Base-by-base conservation (phyloP, 2,888 invertebrate species). In the Calameuta idolon region DNA sequence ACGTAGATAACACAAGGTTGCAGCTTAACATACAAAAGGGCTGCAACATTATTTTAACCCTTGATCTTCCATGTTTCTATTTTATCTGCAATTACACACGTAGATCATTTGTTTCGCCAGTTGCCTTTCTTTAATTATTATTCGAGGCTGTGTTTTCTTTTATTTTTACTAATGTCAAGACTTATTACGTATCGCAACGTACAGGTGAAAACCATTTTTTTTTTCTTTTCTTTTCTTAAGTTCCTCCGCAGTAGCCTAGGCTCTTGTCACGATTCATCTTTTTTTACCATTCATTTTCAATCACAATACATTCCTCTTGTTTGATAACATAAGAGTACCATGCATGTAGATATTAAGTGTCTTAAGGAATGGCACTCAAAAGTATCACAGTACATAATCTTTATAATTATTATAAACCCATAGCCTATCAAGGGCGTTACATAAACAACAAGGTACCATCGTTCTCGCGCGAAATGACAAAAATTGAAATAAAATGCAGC, bases 1-100 rank as follows among this genome's bases (percentile, higher is more conserved):
- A 85, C 83, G 84, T 85, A 84, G 83, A 87, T 84, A 91, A 90
- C 89, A 89, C 89, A 87, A 86, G 87, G 89, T 90, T 89, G 88
- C 89, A 88, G 87, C 88, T 88, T 87, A 87, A 85, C 88, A 90
- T 91, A 91, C 88, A 91, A 91, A 91, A 91, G 91, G 91, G 91
- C 91, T 91, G 90, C 90, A 84, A 84, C 80, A 77, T 69, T 75
- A 80, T 75, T 76, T 81, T 75, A 73, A 79, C 81, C 84, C 84
- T 82, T 81, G 40, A 74, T 9, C 33, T 82, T 78, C 83, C 83
- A 83, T 82, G 81, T 81, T 82, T 81, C 78, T 82, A 79, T 79
- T 82, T 84, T 80, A 80, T 71, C 71, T 77, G 77, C 80, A 80
- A 74, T 76, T 74, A 79, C 68, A 79, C 68, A 76, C 79, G 79